Evolutionary conservation across 2,797 vertebrate genomes (phyloP).

Genomic region (Lerista edwardsae): DNA sequence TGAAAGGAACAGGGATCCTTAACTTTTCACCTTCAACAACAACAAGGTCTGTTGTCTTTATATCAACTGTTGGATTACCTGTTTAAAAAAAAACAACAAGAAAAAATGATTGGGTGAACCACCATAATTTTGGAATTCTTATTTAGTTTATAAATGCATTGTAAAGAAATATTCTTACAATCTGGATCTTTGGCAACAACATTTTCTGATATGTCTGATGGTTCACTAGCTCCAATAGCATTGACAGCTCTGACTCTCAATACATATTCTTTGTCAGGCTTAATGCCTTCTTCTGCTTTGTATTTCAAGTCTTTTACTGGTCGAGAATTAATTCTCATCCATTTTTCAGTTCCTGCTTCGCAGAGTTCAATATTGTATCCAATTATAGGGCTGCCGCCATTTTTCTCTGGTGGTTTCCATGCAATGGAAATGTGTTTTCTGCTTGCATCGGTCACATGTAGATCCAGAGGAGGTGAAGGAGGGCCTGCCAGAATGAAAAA

Average conservation of each 20-base stretch:
- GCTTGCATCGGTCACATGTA: slow-evolving; percentile 91
- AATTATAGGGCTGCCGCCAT: slow-evolving; percentile 89
- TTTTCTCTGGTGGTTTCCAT: slow-evolving; percentile 93
- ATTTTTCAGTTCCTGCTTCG: slow-evolving; percentile 94
- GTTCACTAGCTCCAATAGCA: slow-evolving; percentile 90
- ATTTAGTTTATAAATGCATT: not conserved
- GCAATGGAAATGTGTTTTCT: slow-evolving; percentile 90
- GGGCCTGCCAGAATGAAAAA: slow-evolving; percentile 75
- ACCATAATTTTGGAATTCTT: not conserved
- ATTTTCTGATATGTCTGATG: slow-evolving; percentile 96
- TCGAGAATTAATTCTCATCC: slow-evolving; percentile 98
- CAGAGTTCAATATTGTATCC: slow-evolving; percentile 97
- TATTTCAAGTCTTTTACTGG: slow-evolving; percentile 95
- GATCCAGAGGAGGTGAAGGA: slow-evolving; percentile 92
- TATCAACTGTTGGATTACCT: slow-evolving; percentile 92
- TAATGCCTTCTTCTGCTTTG: slow-evolving; percentile 89
- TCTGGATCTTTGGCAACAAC: slow-evolving; percentile 95
- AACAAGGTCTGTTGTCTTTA: slow-evolving; percentile 90
- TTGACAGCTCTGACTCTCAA: slow-evolving; percentile 95
- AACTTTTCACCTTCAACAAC: slow-evolving; percentile 95
- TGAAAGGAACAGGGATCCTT: slow-evolving; percentile 91
- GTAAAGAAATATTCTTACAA: slow-evolving; percentile 79
- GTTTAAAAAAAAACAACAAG: slow-evolving; percentile 40
- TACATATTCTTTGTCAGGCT: slow-evolving; percentile 95
- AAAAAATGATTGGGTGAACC: not conserved